phyloP scores from a whole-genome alignment of 2,888 invertebrate species.

The Platycheirus albimanus region DNA sequence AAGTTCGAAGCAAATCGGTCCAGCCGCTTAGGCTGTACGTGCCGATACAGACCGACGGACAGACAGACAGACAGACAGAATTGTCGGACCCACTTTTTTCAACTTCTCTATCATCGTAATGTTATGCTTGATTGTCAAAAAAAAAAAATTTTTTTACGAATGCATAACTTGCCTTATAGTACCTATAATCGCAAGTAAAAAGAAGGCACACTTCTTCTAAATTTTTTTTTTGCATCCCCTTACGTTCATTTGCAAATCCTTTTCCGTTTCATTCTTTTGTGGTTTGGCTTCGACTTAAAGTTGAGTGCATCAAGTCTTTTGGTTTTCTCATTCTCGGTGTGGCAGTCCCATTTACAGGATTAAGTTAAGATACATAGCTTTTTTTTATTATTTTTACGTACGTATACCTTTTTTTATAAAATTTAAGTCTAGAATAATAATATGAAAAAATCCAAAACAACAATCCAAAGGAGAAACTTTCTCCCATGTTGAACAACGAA shows the following conservation, averaged over 20 bases:
- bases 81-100: no score
- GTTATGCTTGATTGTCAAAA: no score
- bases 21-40: no score
- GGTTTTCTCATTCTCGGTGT: conserved; percentile 37
- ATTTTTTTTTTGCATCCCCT: background rate
- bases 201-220: conserved; percentile 25
- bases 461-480: conserved; percentile 35
- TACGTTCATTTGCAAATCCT: conserved; percentile 41
- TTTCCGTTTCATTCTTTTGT: conserved; percentile 43
- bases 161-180: no score
- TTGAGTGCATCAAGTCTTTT: conserved; percentile 45
- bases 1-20: no score
- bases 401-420: conserved; percentile 13
- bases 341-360: conserved; percentile 48
- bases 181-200: no score
- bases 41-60: no score
- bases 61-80: no score
- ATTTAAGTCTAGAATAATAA: conserved; percentile 23
- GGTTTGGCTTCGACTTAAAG: conserved; percentile 31
- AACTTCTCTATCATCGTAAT: no score
- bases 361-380: conserved; percentile 38
- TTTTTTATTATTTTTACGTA: conserved; percentile 18
- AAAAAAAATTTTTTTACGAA: no score
- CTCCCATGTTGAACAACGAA: conserved; percentile 66
- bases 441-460: conserved; percentile 33